Evolutionary conservation across 2,888 invertebrate genomes (phyloP).

Genomic region (Endotricha flammealis): DNA sequence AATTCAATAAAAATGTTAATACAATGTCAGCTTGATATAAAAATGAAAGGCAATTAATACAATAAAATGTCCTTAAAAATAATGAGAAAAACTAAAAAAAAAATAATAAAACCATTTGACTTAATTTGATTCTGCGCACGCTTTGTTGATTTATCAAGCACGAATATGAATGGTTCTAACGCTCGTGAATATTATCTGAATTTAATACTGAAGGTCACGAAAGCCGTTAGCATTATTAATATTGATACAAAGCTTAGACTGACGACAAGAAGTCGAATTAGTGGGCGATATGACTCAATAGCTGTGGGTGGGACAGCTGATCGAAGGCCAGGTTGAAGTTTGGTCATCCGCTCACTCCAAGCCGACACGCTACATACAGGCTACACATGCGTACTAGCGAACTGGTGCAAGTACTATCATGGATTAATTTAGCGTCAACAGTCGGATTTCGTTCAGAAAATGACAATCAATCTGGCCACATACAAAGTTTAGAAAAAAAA

Average conservation of each 20-base stretch:
- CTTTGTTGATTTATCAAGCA: no score
- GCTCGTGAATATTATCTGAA: slow-evolving; percentile 31
- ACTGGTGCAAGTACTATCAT: no score
- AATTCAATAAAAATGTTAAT: background rate
- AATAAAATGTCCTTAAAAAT: slow-evolving; percentile 1
- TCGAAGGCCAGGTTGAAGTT: slow-evolving; percentile 49
- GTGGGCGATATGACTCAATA: slow-evolving; percentile 66
- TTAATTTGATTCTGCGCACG: background rate
- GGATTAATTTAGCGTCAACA: no score
- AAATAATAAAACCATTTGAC: background rate
- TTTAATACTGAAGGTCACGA: slow-evolving; percentile 49
- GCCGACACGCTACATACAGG: slow-evolving; percentile 11
- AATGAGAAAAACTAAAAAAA: background rate
- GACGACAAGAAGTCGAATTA: slow-evolving; percentile 41
- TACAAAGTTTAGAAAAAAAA: no score
- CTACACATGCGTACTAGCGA: no score
- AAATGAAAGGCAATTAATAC: slow-evolving; percentile 3
- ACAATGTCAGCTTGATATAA: background rate
- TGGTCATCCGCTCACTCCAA: slow-evolving; percentile 52
- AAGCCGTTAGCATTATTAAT: slow-evolving; percentile 50
- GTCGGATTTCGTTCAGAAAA: no score
- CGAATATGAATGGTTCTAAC: slow-evolving; percentile 13
- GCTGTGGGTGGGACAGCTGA: slow-evolving; percentile 53
- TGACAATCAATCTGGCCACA: no score
- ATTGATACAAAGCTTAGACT: slow-evolving; percentile 54